Base-by-base conservation (phyloP, 2,113 vertebrate species). In the Meleagris gallopavo region DNA sequence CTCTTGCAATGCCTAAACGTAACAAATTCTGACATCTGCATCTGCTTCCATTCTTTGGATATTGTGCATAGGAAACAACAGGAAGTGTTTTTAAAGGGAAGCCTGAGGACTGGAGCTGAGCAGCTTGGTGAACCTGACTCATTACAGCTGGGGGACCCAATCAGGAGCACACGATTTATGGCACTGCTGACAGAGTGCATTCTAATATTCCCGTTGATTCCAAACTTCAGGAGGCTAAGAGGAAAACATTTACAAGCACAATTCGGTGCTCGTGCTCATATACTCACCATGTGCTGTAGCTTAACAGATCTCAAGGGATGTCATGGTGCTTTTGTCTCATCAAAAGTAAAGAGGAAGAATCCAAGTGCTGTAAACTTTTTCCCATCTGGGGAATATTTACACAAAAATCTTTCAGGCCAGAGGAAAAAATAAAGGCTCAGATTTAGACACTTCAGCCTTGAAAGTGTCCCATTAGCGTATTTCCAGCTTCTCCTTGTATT, bases 401-500 rank as follows among this genome's bases (percentile, higher is more conserved):
- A 54, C 57, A 75, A 38, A 92, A 77, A 66, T 40, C 83, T 86
- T 61, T 83, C 71, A 81, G 61, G 65, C 52, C 20, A 91, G 65
- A 92, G 32, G 8, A 90, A 67, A 92, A 94, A 81, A 90, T 71
- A 93, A 95, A 3, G 4, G 60, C 52, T 41, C 69, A 82, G 83
- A 88, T 83, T n/a, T n/a, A n/a, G n/a, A n/a, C n/a, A 88, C 57
- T 88, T 84, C 94, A 96, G 71, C 88, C 83, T 85, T 94, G 86
- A 60, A 78, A 83, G 55, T n/a, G 60, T 85, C 74, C 81, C 92
- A 48, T 43, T 81, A 90, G 89, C 45, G n/a, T 50, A 79, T 75
- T 89, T 92, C 54, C 93, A 93, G 15, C 81, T 87, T 83, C 67
- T 90, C 67, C 73, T 89, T 86, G 36, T 87, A 38, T 66, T 83